Evolutionary conservation across 2,888 invertebrate species (phyloP).

Genomic region (Entomobrya proxima): DNA sequence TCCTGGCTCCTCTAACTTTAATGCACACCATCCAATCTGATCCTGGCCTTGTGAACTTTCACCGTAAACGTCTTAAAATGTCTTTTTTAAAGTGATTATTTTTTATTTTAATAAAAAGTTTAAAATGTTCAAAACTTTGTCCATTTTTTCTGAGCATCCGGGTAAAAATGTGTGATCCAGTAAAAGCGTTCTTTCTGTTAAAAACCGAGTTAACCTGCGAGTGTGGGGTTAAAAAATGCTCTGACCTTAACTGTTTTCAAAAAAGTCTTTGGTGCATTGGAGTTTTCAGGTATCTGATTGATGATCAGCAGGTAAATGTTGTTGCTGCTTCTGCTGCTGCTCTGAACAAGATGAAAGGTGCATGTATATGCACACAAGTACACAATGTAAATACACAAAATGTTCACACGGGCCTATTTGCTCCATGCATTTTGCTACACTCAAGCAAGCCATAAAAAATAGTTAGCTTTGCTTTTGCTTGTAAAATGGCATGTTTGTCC

Average conservation of each 20-base stretch:
- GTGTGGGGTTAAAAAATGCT: slow-evolving; percentile 6
- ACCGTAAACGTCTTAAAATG: neutral
- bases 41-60: too few relatives aligned
- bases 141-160: slow-evolving; percentile 14
- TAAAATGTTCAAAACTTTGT: neutral
- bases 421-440: neutral
- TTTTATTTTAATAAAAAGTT: too few relatives aligned
- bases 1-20: too few relatives aligned
- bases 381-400: neutral
- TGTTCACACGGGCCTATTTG: neutral
- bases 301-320: slow-evolving; percentile 56
- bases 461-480: too few relatives aligned
- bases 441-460: too few relatives aligned
- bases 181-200: neutral
- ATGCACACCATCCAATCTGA: too few relatives aligned
- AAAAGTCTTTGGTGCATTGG: slow-evolving; percentile 53
- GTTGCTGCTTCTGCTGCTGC: too few relatives aligned
- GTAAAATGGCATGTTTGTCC: too few relatives aligned
- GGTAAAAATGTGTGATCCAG: neutral
- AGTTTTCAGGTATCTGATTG: slow-evolving; percentile 48
- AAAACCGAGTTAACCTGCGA: neutral
- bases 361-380: neutral
- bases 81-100: too few relatives aligned
- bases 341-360: slow-evolving; percentile 19
- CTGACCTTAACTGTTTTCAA: slow-evolving; percentile 17